Percentiles rank a stretch among this genome's conserved stretches.
Conservation (phyloP, 2,888 invertebrate species). For the Tillus elongatus region DNA sequence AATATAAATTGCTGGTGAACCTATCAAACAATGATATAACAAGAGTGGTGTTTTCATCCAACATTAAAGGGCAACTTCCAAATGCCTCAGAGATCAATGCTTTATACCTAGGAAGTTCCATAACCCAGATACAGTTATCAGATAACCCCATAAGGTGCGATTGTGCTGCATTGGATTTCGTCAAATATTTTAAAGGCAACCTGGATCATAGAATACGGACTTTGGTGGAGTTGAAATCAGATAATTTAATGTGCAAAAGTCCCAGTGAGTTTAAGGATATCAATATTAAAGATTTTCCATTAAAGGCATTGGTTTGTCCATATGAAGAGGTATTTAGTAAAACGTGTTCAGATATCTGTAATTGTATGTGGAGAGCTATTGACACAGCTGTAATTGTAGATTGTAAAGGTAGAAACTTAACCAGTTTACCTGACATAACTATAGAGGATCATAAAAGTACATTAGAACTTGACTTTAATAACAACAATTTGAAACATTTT, state of each 20-base stretch:
- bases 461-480: not conserved
- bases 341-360: slow-evolving; percentile 46
- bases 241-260: slow-evolving; percentile 41
- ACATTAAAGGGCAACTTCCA: too few species aligned
- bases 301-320: slow-evolving; percentile 44
- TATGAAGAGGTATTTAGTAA: slow-evolving; percentile 30
- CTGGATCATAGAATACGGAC: slow-evolving; percentile 29
- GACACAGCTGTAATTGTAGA: slow-evolving; percentile 46
- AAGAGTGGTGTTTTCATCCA: too few species aligned
- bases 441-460: slow-evolving; percentile 6
- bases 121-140: too few species aligned
- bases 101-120: too few species aligned
- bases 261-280: slow-evolving; percentile 31
- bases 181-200: slow-evolving; percentile 41
- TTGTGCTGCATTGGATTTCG: slow-evolving; percentile 48
- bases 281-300: slow-evolving; percentile 36
- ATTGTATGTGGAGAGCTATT: slow-evolving; percentile 43
- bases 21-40: not conserved
- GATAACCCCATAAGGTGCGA: slow-evolving; percentile 56
- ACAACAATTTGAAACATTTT: not conserved
- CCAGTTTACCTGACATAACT: slow-evolving; percentile 37
- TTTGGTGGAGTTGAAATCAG: slow-evolving; percentile 20
- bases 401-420: slow-evolving; percentile 45
- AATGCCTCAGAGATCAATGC: too few species aligned
- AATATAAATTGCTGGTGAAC: not conserved